phyloP scores from a whole-genome alignment of 2,888 invertebrate species.

The Meghimatium bilineatum region DNA sequence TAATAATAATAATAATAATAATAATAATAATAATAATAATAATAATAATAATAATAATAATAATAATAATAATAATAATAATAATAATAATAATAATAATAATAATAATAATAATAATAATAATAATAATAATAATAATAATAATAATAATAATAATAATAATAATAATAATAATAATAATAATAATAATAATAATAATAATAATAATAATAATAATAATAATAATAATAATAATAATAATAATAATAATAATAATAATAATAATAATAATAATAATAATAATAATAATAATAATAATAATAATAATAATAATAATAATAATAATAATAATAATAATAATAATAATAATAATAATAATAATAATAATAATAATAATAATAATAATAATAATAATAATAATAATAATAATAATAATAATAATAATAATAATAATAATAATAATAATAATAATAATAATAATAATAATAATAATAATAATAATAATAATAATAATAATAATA shows the following conservation, averaged over 20 bases:
- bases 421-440: conserved; percentile 26
- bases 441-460: conserved; percentile 21
- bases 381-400: conserved; percentile 25
- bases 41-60: conserved; percentile 25
- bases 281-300: conserved; percentile 23
- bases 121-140: conserved; percentile 28
- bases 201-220: conserved; percentile 25
- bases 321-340: conserved; percentile 25
- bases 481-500: conserved; percentile 28
- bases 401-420: conserved; percentile 25
- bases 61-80: conserved; percentile 26
- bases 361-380: conserved; percentile 28
- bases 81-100: conserved; percentile 21
- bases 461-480: conserved; percentile 23
- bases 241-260: conserved; percentile 26
- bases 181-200: conserved; percentile 28
- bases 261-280: conserved; percentile 21
- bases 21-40: conserved; percentile 25
- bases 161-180: conserved; percentile 25
- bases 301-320: conserved; percentile 28
- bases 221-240: conserved; percentile 25
- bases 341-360: conserved; percentile 25
- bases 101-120: conserved; percentile 23
- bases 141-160: conserved; percentile 25
- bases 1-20: conserved; percentile 28